Evolutionary conservation across 2,888 invertebrate species (phyloP), one percentile per base, ranked within the genome.

Genomic region (Cheilosia impressa): DNA sequence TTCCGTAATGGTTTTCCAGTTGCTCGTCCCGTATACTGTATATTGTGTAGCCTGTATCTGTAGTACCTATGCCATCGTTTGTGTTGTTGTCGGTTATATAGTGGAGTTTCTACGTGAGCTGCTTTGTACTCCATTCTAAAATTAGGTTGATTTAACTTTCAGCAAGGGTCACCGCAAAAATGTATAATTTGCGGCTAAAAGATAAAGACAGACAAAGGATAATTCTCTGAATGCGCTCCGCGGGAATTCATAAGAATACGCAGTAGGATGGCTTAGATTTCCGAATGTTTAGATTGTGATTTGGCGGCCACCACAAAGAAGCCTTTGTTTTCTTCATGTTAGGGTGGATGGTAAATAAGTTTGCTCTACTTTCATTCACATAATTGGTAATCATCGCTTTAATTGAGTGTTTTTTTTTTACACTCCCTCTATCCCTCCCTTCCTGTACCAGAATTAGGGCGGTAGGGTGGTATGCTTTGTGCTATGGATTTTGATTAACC

Each of bases 351-450:
- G 58, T 84, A 65, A 75, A 75, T 69, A 79, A 84, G 65, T 84
- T 84, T 60, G 31, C 69, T 43, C 55, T 58, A 55, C 68, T 78
- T 62, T 63, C 41, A 19, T 65, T 69, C 45, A 13, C 65, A 79
- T 84, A 84, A 84, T 84, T 73, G 84, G 66, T 69, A 53, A 79
- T 84, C 69, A 79, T 79, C 69, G 60, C 65, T 84, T 79, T 79
- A 75, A 84, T 84, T 84, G 84, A 75, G 58, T 75, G 83, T 79
- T 69, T 79, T 73, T 76, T 72, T 34, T 55, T 45, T 78, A 13
- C 57, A 4, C 34, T 19, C 43, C 58, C 47, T 4, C 63, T 57
- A 24, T 43, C 66, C 22, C 19, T 38, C 47, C 27, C 47, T 3
- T 19, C 24, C 15, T 52, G 13, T 52, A 52, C 52, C 52, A 13